These are phyloP conservation scores for Nemopilema nomurai DNA, from an alignment of 30 jellyfish, hydroid and myxozoan genomes.

Conservation along the genomic window DNA sequence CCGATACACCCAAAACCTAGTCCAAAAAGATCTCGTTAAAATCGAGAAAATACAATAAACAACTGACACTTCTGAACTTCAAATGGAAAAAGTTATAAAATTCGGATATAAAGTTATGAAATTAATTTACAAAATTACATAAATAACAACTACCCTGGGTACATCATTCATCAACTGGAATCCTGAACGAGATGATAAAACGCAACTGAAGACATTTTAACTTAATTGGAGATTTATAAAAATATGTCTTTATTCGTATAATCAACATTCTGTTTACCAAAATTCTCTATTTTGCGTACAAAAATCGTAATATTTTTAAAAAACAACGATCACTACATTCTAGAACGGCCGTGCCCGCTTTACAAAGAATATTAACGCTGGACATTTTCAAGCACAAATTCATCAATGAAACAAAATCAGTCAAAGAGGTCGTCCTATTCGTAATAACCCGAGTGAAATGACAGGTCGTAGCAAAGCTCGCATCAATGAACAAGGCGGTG, in stretches of 20 bases:
- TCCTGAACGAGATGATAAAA: neutral
- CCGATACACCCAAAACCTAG: too few relatives aligned
- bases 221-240: neutral
- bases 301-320: neutral
- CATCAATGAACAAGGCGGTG: too few relatives aligned
- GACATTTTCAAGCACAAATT: too few relatives aligned
- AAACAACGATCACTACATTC: neutral
- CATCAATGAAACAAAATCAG: too few relatives aligned
- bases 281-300: neutral
- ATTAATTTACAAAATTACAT: neutral
- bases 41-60: neutral
- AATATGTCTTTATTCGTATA: neutral
- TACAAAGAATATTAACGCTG: too few relatives aligned
- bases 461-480: too few relatives aligned
- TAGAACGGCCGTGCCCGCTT: neutral
- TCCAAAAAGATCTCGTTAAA: too few relatives aligned
- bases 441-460: too few relatives aligned
- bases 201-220: neutral
- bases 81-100: neutral
- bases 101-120: neutral
- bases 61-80: neutral
- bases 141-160: neutral
- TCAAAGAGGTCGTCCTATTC: too few relatives aligned
- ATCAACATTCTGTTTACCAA: neutral
- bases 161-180: neutral